Percentiles rank a stretch among this genome's conserved stretches.
Conservation (phyloP, 1,140 invertebrate genomes). For the Papilio aristodemus region DNA sequence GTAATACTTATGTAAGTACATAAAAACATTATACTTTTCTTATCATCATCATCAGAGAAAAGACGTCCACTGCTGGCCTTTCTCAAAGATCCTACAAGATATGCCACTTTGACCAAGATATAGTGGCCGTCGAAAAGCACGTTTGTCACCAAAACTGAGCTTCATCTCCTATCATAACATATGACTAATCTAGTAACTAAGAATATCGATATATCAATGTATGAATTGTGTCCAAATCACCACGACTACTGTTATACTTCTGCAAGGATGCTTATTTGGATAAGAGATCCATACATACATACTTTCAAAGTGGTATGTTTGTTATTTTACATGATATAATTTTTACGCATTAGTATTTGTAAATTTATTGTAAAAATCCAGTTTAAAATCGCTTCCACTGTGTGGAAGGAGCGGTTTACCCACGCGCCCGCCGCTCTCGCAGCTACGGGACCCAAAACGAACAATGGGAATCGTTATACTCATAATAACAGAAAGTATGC, state of each 20-base stretch:
- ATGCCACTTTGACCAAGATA: neutral
- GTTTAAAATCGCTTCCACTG: conserved; percentile 21
- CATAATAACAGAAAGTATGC: conserved; percentile 20
- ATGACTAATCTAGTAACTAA: neutral
- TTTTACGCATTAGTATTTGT: neutral
- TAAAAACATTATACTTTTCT: neutral
- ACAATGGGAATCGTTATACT: conserved; percentile 37
- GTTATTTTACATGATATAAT: too few relatives aligned
- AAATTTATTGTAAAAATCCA: conserved; percentile 9
- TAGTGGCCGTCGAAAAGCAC: neutral
- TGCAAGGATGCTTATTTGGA: too few relatives aligned
- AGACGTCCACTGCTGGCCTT: too few relatives aligned
- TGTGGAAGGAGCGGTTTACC: conserved; percentile 45
- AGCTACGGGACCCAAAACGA: neutral
- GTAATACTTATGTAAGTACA: neutral
- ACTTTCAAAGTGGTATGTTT: too few relatives aligned
- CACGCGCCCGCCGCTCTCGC: conserved; percentile 35
- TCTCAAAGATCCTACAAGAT: too few relatives aligned
- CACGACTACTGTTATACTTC: too few relatives aligned
- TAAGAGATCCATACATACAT: too few relatives aligned
- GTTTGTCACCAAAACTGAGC: neutral
- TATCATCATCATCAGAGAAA: too few relatives aligned
- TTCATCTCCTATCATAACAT: neutral
- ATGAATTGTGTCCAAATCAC: too few relatives aligned
- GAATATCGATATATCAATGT: too few relatives aligned